Percentiles rank a stretch among this genome's conserved stretches.
These are phyloP conservation scores for Caenorhabditis panamensis DNA, from an alignment of 2,888 invertebrate genomes.

Conservation along the genomic window DNA sequence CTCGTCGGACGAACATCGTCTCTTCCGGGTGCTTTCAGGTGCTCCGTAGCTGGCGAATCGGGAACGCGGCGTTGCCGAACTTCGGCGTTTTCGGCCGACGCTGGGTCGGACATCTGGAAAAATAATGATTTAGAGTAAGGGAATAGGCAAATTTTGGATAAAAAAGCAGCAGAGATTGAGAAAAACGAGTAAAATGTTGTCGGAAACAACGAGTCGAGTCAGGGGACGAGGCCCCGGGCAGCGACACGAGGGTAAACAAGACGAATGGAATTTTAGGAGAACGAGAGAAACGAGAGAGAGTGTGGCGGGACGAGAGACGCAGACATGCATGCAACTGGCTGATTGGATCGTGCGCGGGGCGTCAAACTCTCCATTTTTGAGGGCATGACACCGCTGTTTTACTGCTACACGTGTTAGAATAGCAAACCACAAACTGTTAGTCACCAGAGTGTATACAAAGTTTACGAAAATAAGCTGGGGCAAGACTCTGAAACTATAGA, in stretches of 20 bases:
- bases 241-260: conserved; percentile 53
- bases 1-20: conserved; percentile 68
- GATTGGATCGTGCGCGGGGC: conserved; percentile 46
- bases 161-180: not conserved
- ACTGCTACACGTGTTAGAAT: conserved; percentile 1
- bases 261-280: conserved; percentile 29
- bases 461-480: too few species aligned
- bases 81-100: conserved; percentile 45
- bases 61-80: conserved; percentile 60
- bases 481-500: too few species aligned
- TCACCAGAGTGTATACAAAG: not conserved
- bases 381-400: not conserved
- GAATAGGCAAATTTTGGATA: not conserved
- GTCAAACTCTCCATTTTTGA: not conserved
- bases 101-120: conserved; percentile 40
- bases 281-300: conserved; percentile 15
- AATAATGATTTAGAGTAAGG: not conserved
- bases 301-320: conserved; percentile 24
- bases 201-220: conserved; percentile 8
- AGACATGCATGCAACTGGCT: conserved; percentile 23
- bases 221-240: conserved; percentile 23
- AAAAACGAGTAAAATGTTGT: too few species aligned
- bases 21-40: conserved; percentile 27
- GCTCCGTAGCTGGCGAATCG: conserved; percentile 21
- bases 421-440: not conserved